Conservation (phyloP, 1,140 invertebrate species). For the Caenorhabditis remanei region DNA sequence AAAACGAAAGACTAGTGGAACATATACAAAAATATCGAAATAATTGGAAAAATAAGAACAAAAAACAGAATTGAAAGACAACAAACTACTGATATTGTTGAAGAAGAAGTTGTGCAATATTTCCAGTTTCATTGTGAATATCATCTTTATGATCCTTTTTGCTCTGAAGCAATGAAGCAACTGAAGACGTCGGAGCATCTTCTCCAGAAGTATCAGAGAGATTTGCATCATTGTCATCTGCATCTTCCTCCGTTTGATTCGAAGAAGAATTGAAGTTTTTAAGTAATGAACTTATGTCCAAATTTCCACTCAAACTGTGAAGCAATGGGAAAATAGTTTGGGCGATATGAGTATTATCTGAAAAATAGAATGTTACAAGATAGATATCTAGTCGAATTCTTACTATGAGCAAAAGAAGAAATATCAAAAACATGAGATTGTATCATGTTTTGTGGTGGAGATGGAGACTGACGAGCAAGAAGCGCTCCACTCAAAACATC, state of each 20-base stretch:
- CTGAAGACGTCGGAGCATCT: background rate
- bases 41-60: background rate
- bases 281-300: constrained; percentile 20
- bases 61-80: background rate
- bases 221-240: background rate
- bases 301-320: constrained; percentile 1
- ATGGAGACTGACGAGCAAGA: constrained; percentile 9
- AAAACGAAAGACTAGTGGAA: background rate
- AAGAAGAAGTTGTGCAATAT: constrained; percentile 13
- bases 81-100: constrained; percentile 21
- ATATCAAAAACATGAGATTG: background rate
- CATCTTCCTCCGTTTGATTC: background rate
- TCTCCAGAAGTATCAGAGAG: background rate
- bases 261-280: background rate
- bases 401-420: background rate
- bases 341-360: constrained; percentile 3
- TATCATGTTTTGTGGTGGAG: constrained; percentile 1
- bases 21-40: background rate
- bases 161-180: constrained; percentile 10
- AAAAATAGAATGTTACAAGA: background rate
- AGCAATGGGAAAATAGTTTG: constrained; percentile 12
- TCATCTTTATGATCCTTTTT: background rate
- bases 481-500: constrained; percentile 53
- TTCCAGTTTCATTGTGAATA: constrained; percentile 2
- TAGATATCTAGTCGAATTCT: background rate